phyloP scores from a whole-genome alignment of 2,113 vertebrate genomes.

The Pampusana beccarii region DNA sequence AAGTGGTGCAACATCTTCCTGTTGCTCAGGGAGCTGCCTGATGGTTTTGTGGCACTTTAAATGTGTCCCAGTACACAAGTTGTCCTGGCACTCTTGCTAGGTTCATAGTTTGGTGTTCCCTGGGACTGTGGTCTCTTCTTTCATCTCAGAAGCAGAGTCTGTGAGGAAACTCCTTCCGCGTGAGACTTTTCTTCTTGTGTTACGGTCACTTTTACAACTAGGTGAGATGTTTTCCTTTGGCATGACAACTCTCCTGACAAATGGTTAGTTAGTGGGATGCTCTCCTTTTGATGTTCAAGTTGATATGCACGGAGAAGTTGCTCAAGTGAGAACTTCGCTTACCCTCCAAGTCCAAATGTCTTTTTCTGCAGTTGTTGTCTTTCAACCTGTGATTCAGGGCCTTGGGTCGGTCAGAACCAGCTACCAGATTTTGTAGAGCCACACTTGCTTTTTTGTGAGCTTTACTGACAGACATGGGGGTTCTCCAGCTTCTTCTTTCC shows the following conservation, averaged over 20 bases:
- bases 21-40: neutral
- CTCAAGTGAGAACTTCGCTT: neutral
- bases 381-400: neutral
- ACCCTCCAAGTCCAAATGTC: neutral
- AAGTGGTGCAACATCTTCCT: neutral
- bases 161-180: neutral
- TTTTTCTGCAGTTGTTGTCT: neutral
- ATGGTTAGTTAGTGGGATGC: slow-evolving; percentile 5
- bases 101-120: neutral
- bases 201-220: neutral
- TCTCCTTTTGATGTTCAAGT: slow-evolving; percentile 31
- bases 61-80: neutral
- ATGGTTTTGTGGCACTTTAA: neutral
- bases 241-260: neutral
- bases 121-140: neutral
- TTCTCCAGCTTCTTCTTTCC: neutral
- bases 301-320: neutral
- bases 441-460: rapidly evolving
- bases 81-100: neutral
- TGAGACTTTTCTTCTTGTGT: neutral
- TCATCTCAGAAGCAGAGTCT: neutral
- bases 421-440: neutral
- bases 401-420: neutral
- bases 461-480: neutral
- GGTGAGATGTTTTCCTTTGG: slow-evolving; percentile 42